A percentile compares a stretch with the other conserved stretches of the same genome.
These are phyloP conservation scores for Bugulina stolonifera DNA, from an alignment of 2,888 invertebrate species.

Conservation along the genomic window DNA sequence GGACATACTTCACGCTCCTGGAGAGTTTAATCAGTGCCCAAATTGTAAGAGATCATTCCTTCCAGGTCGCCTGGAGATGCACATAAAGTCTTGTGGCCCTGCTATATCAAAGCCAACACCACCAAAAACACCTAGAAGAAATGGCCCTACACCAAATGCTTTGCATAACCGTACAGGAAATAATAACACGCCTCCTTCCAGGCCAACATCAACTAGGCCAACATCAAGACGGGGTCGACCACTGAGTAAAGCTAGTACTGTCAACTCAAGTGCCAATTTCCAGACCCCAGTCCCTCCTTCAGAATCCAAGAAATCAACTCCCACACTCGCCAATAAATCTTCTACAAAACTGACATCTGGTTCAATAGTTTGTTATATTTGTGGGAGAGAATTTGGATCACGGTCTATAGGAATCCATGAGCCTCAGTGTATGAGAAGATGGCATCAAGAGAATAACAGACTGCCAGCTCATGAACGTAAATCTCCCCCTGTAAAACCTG, in stretches of 20 bases:
- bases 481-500: conserved; percentile 60
- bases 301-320: neutral
- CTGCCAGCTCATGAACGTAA: conserved; percentile 58
- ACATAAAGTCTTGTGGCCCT: conserved; percentile 33
- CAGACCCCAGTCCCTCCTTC: neutral
- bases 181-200: neutral
- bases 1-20: conserved; percentile 9
- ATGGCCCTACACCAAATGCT: too few relatives aligned
- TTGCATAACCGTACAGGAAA: neutral
- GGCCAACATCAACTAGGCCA: neutral
- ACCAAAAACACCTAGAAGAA: conserved; percentile 9
- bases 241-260: neutral
- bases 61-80: conserved; percentile 19
- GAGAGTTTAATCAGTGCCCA: conserved; percentile 26
- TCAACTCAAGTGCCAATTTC: neutral
- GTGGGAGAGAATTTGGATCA: conserved; percentile 63
- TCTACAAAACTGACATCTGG: conserved; percentile 38
- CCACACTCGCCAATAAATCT: too few relatives aligned
- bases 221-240: neutral
- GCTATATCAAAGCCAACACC: conserved; percentile 1
- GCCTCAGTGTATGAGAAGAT: conserved; percentile 64
- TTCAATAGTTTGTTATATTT: conserved; percentile 60
- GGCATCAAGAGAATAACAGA: conserved; percentile 60
- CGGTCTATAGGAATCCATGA: conserved; percentile 64
- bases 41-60: conserved; percentile 15